Conservation (phyloP, 1,140 invertebrate species). For the Pseudobourletiella spinata region DNA sequence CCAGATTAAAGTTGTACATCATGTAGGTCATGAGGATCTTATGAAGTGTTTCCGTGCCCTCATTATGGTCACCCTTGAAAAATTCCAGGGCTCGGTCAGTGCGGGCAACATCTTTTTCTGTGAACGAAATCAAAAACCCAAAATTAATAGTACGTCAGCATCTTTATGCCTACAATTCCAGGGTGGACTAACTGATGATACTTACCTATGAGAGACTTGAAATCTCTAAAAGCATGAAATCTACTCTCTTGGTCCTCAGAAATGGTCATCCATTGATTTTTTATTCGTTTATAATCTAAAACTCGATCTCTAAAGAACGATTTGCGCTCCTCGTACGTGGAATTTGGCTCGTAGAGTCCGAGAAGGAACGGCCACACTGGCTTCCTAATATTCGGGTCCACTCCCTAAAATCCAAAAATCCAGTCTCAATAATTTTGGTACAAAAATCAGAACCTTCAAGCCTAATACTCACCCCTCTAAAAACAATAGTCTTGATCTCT, state of each 20-base stretch:
- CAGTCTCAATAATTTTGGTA: no score
- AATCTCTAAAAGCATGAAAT: conserved; percentile 79
- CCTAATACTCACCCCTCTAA: conserved; percentile 67
- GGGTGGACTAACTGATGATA: no score
- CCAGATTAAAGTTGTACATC: conserved; percentile 99
- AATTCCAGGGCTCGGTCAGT: conserved; percentile 88
- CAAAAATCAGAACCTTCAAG: no score
- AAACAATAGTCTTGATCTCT: conserved; percentile 68
- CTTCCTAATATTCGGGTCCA: conserved; percentile 58
- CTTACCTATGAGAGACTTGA: conserved; percentile 82
- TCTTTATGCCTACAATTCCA: no score
- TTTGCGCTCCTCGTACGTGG: conserved; percentile 59
- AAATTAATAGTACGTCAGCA: no score
- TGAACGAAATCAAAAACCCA: conserved; percentile 23
- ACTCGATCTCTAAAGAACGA: conserved; percentile 59
- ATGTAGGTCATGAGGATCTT: conserved; percentile 96
- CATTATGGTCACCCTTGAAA: conserved; percentile 84
- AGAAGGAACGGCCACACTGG: conserved; percentile 95
- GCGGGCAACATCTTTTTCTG: conserved; percentile 94
- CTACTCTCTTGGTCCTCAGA: conserved; percentile 73
- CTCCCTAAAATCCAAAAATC: conserved; percentile 56
- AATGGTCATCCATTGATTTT: conserved; percentile 91
- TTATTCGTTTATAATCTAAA: conserved; percentile 90
- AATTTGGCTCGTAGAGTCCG: conserved; percentile 75
- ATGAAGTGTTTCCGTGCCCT: conserved; percentile 67